A percentile compares a stretch with the other conserved stretches of the same genome.
Evolutionary conservation across 2,888 invertebrate genomes (phyloP).

Genomic region (Chrysolina haemoptera): DNA sequence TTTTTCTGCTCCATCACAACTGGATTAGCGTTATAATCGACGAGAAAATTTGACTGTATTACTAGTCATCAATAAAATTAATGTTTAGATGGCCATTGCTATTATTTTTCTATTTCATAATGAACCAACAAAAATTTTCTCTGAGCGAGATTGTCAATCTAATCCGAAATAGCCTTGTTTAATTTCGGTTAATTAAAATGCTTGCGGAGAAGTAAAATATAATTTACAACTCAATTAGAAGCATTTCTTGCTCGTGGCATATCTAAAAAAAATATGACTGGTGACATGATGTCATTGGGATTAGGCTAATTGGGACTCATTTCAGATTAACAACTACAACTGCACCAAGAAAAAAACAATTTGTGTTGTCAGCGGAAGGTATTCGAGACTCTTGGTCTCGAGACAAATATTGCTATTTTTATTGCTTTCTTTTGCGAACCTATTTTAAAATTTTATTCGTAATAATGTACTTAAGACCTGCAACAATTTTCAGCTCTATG

Average conservation of each 20-base stretch:
- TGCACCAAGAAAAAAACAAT: not conserved
- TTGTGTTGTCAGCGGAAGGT: not conserved
- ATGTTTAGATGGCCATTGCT: not conserved
- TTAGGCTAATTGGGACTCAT: constrained; percentile 5
- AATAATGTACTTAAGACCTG: no score
- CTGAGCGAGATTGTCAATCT: not conserved
- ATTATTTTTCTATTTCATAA: not conserved
- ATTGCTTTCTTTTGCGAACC: no score
- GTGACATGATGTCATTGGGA: constrained; percentile 6
- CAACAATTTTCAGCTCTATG: no score
- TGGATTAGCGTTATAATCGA: no score
- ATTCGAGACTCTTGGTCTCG: not conserved
- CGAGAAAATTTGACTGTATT: no score
- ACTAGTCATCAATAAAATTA: not conserved
- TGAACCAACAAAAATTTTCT: not conserved
- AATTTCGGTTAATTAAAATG: constrained; percentile 8
- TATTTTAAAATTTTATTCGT: no score
- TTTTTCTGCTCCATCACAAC: no score
- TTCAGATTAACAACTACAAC: not conserved
- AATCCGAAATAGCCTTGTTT: constrained; percentile 14
- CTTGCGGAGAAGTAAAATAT: constrained; percentile 8
- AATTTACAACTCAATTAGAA: constrained; percentile 8
- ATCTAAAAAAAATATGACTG: not conserved
- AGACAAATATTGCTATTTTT: no score
- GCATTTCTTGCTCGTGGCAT: not conserved